Evolutionary conservation across 2,797 vertebrate genomes (phyloP).

Genomic region (Vireo griseus): DNA sequence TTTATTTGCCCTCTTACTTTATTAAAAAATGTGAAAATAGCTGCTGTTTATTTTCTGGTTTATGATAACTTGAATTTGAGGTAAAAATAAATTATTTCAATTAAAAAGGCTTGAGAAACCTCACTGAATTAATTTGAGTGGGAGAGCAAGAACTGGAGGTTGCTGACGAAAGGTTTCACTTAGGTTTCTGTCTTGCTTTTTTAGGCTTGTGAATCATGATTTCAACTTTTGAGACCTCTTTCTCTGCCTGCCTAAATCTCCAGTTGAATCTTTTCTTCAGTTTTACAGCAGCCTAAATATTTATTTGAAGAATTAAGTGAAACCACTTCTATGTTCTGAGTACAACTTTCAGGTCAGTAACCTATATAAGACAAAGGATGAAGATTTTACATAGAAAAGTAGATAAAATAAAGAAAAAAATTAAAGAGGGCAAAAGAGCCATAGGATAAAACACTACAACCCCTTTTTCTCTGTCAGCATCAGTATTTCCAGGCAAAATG

Average conservation of each 20-base stretch:
- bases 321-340: background rate
- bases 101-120: background rate
- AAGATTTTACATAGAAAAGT: background rate
- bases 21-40: background rate
- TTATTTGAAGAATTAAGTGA: slow-evolving; percentile 8
- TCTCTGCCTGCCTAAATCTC: background rate
- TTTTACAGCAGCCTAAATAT: background rate
- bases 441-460: background rate
- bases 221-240: slow-evolving; percentile 14
- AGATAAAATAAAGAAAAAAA: background rate
- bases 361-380: background rate
- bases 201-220: slow-evolving; percentile 19
- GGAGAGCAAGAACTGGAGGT: slow-evolving; percentile 32
- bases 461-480: background rate
- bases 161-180: slow-evolving; percentile 33
- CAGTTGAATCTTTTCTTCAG: background rate
- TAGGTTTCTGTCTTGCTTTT: background rate
- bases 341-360: background rate
- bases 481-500: background rate
- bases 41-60: background rate
- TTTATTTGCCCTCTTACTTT: background rate
- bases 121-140: slow-evolving; percentile 28
- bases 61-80: background rate
- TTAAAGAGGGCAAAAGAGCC: background rate
- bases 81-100: background rate